Conservation (phyloP, 2,888 invertebrate genomes). For the Steinernema hermaphroditum region DNA sequence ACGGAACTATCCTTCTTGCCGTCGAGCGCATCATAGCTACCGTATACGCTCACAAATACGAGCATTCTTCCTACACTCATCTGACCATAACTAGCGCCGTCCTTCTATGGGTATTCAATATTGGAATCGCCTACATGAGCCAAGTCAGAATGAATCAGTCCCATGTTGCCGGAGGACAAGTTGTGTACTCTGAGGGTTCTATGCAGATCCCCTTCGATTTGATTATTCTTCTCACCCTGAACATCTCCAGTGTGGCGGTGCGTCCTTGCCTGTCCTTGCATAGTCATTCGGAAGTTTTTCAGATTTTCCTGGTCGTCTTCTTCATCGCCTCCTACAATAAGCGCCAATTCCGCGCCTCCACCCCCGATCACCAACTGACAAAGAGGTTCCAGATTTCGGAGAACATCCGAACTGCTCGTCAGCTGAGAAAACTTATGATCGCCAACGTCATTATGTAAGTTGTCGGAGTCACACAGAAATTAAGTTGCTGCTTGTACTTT, state of each 20-base stretch:
- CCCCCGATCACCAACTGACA: background rate
- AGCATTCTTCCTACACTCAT: background rate
- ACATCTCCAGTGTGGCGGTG: background rate
- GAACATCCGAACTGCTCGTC: background rate
- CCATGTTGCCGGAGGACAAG: background rate
- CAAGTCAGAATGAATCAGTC: constrained; percentile 14
- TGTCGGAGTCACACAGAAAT: too few relatives aligned
- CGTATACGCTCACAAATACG: constrained; percentile 19
- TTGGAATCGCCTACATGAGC: background rate
- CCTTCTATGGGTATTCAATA: background rate
- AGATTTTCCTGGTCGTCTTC: background rate
- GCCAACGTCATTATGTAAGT: constrained; percentile 14
- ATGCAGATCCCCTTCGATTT: background rate
- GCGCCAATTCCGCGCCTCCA: background rate
- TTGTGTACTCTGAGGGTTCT: background rate
- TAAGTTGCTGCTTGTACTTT: too few relatives aligned
- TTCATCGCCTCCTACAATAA: constrained; percentile 2
- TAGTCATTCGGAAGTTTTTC: too few relatives aligned
- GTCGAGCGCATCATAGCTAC: constrained; percentile 5
- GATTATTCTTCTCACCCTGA: background rate
- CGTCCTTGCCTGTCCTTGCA: too few relatives aligned
- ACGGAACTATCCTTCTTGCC: background rate
- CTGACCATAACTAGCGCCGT: background rate
- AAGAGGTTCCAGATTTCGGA: background rate
- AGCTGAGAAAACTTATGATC: background rate